Base-by-base conservation (phyloP, 2,113 vertebrate genomes). In the Pampusana beccarii region DNA sequence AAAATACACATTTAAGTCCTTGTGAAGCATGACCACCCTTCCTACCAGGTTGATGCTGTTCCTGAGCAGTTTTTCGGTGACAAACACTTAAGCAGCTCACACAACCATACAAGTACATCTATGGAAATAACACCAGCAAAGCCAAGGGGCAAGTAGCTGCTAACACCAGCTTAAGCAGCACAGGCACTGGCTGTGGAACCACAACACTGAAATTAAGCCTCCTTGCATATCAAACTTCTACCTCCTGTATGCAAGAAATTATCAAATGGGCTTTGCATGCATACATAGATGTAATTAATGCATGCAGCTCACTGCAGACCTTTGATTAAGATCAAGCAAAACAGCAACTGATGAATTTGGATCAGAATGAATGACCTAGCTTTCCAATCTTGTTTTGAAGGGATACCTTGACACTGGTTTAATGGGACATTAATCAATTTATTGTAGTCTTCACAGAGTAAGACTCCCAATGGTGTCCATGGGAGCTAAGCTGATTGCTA, bases 251-350 rank as follows among this genome's bases (percentile, higher is more conserved):
- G 24, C 16, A 62, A 67, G 48, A 46, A 58, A 20, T 71, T 23
- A 67, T 10, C 12, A 36, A 54, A 58, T 31, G 7, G 40, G 16
- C 24, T 91, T 54, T 33, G 44, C 42, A 5, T 19, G n/a, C 48
- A 36, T 31, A 50, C 38, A 64, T 50, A 58, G 61, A 38, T 60
- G 17, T 62, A 69, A 86, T 69, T 62, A 66, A 44, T 50, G 66
- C n/a, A 64, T 56, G 54, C 44, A 50, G 24, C 88, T 86, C 20
- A 16, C 29, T 28, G 26, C 29, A 86, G 61, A 79, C 60, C 54
- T 95, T 82, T 80, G 67, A 95, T 91, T 91, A 86, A 86, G 50
- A 65, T 54, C 50, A 79, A 86, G 50, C 11, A 64, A 85, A 88
- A 50, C 50, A 73, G 42, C 50, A 69, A 81, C 54, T 48, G 42